phyloP scores from a whole-genome alignment of 2,888 invertebrate species.

The Smittia sp. region DNA sequence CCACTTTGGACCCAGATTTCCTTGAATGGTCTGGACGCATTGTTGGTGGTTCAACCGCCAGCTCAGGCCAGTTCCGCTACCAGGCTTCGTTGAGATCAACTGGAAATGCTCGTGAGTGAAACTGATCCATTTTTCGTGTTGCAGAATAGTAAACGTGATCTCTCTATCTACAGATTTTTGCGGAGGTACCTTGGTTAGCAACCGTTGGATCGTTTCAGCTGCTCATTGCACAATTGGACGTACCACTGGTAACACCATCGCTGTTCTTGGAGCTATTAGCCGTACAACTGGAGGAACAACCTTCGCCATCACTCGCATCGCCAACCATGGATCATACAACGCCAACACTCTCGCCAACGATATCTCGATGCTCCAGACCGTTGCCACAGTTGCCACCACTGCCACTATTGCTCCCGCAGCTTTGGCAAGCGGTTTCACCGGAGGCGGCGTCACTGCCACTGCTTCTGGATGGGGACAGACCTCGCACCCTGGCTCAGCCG shows the following conservation, averaged over 20 bases:
- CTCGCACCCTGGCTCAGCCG: constrained; percentile 38
- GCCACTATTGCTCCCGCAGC: constrained; percentile 17
- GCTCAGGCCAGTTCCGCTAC: constrained; percentile 40
- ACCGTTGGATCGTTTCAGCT: constrained; percentile 45
- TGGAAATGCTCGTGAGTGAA: not conserved
- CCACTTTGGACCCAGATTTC: not conserved
- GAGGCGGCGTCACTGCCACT: constrained; percentile 24
- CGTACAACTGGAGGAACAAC: constrained; percentile 39
- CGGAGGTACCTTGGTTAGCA: constrained; percentile 45
- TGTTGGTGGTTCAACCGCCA: constrained; percentile 36
- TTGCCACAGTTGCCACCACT: constrained; percentile 5
- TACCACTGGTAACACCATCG: constrained; percentile 12
- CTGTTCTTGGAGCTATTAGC: constrained; percentile 39
- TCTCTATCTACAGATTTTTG: constrained; percentile 43
- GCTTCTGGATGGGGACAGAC: constrained; percentile 42
- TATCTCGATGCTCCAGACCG: constrained; percentile 37
- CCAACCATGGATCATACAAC: constrained; percentile 39
- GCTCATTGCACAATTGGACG: constrained; percentile 43
- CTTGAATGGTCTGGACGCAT: constrained; percentile 40
- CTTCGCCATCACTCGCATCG: constrained; percentile 21
- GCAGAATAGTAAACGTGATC: too few species aligned
- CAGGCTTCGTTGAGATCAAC: constrained; percentile 38
- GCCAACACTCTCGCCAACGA: constrained; percentile 35
- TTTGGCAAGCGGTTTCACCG: constrained; percentile 41
- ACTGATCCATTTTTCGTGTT: not conserved